phyloP scores from a whole-genome alignment of 1,140 invertebrate species.

The Bradysia coprophila region DNA sequence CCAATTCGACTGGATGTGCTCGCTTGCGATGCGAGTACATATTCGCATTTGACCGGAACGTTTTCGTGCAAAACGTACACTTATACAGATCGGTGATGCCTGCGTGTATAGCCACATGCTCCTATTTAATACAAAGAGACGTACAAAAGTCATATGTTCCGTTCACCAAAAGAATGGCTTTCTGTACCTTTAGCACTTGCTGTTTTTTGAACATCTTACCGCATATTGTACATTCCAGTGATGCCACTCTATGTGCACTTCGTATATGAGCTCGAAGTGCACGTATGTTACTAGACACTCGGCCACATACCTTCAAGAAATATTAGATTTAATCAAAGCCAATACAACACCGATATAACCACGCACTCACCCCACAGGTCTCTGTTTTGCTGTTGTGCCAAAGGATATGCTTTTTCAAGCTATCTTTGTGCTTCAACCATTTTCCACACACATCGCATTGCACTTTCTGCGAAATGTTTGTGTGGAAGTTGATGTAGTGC shows the following conservation, averaged over 20 bases:
- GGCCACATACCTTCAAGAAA: neutral
- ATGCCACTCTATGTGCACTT: neutral
- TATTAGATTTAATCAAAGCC: too few relatives aligned
- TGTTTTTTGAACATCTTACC: neutral
- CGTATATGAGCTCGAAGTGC: neutral
- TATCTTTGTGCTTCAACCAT: conserved; percentile 6
- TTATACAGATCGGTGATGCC: neutral
- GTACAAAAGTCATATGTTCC: neutral
- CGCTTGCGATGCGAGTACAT: neutral
- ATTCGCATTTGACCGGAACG: neutral
- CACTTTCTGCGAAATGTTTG: conserved; percentile 10
- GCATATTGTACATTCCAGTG: neutral
- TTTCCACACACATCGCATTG: conserved; percentile 20
- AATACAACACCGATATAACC: too few relatives aligned
- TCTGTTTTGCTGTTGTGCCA: neutral
- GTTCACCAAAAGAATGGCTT: too few relatives aligned
- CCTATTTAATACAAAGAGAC: neutral
- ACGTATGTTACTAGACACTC: neutral
- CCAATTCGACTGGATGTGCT: neutral
- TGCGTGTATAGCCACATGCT: neutral
- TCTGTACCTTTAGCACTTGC: neutral
- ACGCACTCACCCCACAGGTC: too few relatives aligned
- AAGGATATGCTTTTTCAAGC: neutral
- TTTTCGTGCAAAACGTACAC: neutral
- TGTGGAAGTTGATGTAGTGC: conserved; percentile 15